Evolutionary conservation across 2,888 invertebrate species (phyloP).

Genomic region (Clitarchus hookeri): DNA sequence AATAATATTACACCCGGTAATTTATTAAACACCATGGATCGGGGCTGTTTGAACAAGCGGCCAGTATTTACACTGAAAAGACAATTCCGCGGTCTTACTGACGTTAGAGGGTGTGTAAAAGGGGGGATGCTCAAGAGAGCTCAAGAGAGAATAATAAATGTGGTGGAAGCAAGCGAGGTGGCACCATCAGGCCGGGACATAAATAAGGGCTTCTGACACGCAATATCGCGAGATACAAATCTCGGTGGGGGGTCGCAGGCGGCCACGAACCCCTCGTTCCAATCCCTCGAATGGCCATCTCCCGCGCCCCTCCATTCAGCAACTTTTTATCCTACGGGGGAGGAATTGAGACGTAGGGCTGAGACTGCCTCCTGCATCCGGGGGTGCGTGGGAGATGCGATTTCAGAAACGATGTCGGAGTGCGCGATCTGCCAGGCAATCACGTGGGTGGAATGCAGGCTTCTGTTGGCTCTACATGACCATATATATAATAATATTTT

Average conservation of each 20-base stretch:
- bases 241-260: not conserved
- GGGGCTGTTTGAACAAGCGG: not conserved
- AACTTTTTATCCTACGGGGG: too few species aligned
- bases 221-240: slow-evolving; percentile 5
- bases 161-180: not conserved
- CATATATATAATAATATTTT: too few species aligned
- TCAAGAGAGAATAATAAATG: not conserved
- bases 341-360: too few species aligned
- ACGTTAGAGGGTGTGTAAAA: not conserved
- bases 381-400: too few species aligned
- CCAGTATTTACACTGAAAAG: not conserved
- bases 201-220: slow-evolving; percentile 14
- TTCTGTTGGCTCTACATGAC: too few species aligned
- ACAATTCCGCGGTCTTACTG: not conserved
- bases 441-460: too few species aligned
- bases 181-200: slow-evolving; percentile 1
- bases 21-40: not conserved
- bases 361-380: too few species aligned
- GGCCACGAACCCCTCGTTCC: not conserved
- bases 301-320: too few species aligned
- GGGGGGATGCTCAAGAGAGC: not conserved
- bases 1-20: not conserved
- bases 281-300: not conserved
- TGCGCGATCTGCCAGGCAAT: too few species aligned
- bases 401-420: too few species aligned